phyloP scores from a whole-genome alignment of 2,113 vertebrate species.

The Bos taurus region DNA sequence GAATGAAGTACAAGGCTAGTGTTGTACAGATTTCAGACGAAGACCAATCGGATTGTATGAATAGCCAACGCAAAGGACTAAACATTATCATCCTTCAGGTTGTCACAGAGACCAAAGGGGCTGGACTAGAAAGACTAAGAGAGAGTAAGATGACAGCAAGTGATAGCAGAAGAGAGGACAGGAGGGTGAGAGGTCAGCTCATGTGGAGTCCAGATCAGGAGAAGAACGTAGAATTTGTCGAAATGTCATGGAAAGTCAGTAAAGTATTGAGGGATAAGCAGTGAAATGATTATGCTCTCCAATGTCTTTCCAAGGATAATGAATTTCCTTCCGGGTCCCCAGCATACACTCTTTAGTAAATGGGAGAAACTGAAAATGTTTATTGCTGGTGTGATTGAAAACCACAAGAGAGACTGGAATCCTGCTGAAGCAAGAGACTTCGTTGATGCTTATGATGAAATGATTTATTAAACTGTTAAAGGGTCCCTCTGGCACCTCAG shows the following conservation, averaged over 20 bases:
- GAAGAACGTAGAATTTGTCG: not conserved
- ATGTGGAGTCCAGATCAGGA: not conserved
- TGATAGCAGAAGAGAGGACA: rapidly evolving
- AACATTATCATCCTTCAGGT: not conserved
- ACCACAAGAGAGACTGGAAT: too few species aligned
- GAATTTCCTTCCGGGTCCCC: too few species aligned
- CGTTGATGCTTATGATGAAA: not conserved
- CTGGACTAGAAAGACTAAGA: not conserved
- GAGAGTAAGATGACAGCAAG: not conserved
- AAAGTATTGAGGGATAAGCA: not conserved
- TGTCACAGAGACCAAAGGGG: not conserved
- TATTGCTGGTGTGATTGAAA: too few species aligned
- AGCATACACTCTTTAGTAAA: too few species aligned
- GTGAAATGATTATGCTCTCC: not conserved
- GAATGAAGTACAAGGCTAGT: not conserved
- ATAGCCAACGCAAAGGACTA: not conserved
- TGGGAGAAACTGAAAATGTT: too few species aligned
- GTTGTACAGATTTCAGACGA: not conserved
- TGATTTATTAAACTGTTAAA: not conserved
- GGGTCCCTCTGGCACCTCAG: not conserved
- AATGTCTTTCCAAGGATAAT: too few species aligned
- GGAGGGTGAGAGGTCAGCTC: not conserved
- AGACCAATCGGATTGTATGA: not conserved
- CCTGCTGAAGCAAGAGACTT: too few species aligned
- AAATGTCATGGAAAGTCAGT: not conserved